Evolutionary conservation across 2,797 vertebrate species (phyloP).

Genomic region (Yasuhikotakia modesta): DNA sequence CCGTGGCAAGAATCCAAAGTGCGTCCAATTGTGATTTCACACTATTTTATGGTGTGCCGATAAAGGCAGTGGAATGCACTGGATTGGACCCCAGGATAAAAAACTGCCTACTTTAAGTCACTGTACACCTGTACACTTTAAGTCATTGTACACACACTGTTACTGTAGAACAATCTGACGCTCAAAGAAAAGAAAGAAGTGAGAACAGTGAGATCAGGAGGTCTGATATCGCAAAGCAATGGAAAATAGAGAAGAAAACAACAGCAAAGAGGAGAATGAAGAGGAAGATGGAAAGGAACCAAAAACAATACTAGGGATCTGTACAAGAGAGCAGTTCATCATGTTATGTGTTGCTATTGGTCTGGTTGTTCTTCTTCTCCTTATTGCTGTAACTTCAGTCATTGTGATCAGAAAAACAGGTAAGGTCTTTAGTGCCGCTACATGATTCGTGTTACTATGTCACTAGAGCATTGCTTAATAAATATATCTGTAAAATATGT

Average conservation of each 20-base stretch:
- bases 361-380: conserved; percentile 58
- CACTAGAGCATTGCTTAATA: no score
- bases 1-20: conserved; percentile 33
- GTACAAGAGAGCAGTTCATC: conserved; percentile 59
- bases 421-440: conserved; percentile 29
- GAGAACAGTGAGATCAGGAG: neutral
- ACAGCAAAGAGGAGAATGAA: conserved; percentile 17
- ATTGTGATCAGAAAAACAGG: conserved; percentile 58
- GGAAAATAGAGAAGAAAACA: conserved; percentile 36
- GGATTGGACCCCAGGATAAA: conserved; percentile 27
- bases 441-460: neutral
- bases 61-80: conserved; percentile 28
- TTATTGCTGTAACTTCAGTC: conserved; percentile 56
- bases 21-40: neutral
- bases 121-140: no score
- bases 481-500: no score
- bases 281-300: conserved; percentile 19
- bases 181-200: neutral
- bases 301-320: conserved; percentile 51
- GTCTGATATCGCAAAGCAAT: conserved; percentile 28
- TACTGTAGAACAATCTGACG: neutral
- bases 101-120: neutral
- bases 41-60: conserved; percentile 44
- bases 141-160: neutral
- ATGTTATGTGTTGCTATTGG: conserved; percentile 54